Percentiles rank a stretch among this genome's conserved stretches.
These are phyloP conservation scores for Matsumyia berberina DNA, from an alignment of 2,888 invertebrate species.

Conservation along the genomic window DNA sequence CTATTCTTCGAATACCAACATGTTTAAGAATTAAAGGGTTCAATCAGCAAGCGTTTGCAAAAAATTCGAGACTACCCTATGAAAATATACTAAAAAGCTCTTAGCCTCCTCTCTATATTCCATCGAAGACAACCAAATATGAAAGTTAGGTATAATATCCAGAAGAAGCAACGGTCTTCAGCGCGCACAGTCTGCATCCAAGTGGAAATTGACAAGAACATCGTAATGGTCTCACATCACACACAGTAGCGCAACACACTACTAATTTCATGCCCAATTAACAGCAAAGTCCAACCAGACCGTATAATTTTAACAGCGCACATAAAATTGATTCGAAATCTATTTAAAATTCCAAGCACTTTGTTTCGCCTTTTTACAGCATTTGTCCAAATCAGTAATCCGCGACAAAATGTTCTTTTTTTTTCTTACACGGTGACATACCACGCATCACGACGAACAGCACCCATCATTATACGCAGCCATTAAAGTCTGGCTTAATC, in stretches of 20 bases:
- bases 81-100: no score
- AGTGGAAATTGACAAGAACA: background rate
- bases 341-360: constrained; percentile 47
- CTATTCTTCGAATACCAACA: no score
- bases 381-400: constrained; percentile 50
- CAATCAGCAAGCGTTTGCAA: no score
- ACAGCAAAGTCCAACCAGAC: constrained; percentile 20
- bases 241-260: background rate
- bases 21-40: no score
- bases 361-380: constrained; percentile 22
- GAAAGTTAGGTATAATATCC: no score
- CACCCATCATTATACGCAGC: constrained; percentile 8
- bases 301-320: constrained; percentile 20
- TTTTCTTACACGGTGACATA: constrained; percentile 29
- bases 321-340: constrained; percentile 25
- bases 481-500: constrained; percentile 38
- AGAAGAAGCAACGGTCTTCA: background rate
- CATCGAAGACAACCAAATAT: no score
- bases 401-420: constrained; percentile 19
- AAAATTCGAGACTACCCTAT: no score
- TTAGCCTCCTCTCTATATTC: no score
- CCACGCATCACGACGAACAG: constrained; percentile 18
- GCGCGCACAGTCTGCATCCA: background rate
- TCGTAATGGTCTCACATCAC: background rate
- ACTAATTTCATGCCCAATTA: constrained; percentile 7